phyloP scores from a whole-genome alignment of 2,888 invertebrate genomes.

The Caenorhabditis wallacei region DNA sequence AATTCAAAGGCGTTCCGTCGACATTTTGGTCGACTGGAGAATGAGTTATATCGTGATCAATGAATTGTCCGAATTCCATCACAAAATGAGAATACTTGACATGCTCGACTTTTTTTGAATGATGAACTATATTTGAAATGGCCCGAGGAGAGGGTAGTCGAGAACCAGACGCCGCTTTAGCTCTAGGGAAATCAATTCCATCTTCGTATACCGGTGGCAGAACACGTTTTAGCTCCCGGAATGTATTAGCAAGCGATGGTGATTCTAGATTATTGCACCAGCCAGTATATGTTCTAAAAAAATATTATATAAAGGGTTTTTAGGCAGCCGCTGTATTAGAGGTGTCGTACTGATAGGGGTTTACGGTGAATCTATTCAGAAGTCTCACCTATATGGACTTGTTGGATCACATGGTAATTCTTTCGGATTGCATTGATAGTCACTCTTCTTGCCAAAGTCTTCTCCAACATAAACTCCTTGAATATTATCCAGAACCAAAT shows the following conservation, averaged over 20 bases:
- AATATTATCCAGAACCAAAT: constrained; percentile 15
- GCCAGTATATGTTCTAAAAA: constrained; percentile 71
- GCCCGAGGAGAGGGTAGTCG: constrained; percentile 91
- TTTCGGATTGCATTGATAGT: constrained; percentile 68
- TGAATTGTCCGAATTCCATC: constrained; percentile 82
- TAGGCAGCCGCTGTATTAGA: too few species aligned
- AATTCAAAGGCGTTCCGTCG: constrained; percentile 79
- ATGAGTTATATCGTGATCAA: constrained; percentile 83
- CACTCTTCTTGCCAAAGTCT: constrained; percentile 39
- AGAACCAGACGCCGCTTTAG: constrained; percentile 78
- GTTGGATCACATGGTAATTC: constrained; percentile 82
- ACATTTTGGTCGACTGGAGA: constrained; percentile 77
- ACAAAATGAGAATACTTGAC: constrained; percentile 78
- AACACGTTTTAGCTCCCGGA: constrained; percentile 76
- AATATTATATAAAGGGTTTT: too few species aligned
- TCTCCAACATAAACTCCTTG: constrained; percentile 57
- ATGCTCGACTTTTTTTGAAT: constrained; percentile 62
- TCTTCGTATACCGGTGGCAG: constrained; percentile 79
- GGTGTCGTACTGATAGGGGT: too few species aligned
- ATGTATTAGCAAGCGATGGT: constrained; percentile 78
- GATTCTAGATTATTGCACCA: constrained; percentile 82
- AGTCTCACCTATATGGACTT: constrained; percentile 58
- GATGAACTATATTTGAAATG: constrained; percentile 91
- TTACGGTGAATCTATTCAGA: too few species aligned
- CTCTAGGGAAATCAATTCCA: constrained; percentile 77